Evolutionary conservation across 2,888 invertebrate genomes (phyloP), one percentile per base, ranked within the genome.

Genomic region (Chymomyza procnemis): DNA sequence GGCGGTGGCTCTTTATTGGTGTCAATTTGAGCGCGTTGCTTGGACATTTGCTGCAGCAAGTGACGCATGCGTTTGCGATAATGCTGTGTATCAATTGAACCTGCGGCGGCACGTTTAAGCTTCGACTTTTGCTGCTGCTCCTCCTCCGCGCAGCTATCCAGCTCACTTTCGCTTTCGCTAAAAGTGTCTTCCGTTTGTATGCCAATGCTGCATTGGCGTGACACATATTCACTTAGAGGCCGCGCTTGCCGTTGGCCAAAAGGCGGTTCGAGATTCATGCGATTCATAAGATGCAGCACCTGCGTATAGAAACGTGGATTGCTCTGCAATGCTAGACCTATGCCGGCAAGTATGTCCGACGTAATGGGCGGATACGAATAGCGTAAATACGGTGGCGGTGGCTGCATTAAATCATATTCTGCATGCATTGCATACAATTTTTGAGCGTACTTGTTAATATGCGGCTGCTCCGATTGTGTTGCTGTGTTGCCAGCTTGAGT

Each of bases 251-350:
- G 79, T 76, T 91, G 88, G 18, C 92, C 93, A 91, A 98, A 98
- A 0, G 98, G 98, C 54, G 95, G 93, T 18, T 96, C 95, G 59
- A 98, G 91, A 89, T 95, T 96, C 97, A 98, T 97, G 91, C 95
- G 96, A 89, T 98, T 98, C 98, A 98, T 98, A 62, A 98, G 92
- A 91, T 98, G 98, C 57, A 98, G 88, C 9, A 95, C 94, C 93
- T 96, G 94, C 1, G 93, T 94, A 88, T 98, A 98, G 90, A 98
- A 96, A 80, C 94, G 94, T 63, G 95, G 95, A 78, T 96, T 94
- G 16, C 93, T 93, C 64, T 95, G 93, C 66, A 98, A 90, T 26
- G 95, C 93, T 89, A 95, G 93, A 4, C 95, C 93, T 70, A 98
- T 97, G 87, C 96, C 96, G 64, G 95, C 92, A 54, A 96, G 92